Conservation (phyloP, 2,888 invertebrate genomes). For the Aphidius colemani region DNA sequence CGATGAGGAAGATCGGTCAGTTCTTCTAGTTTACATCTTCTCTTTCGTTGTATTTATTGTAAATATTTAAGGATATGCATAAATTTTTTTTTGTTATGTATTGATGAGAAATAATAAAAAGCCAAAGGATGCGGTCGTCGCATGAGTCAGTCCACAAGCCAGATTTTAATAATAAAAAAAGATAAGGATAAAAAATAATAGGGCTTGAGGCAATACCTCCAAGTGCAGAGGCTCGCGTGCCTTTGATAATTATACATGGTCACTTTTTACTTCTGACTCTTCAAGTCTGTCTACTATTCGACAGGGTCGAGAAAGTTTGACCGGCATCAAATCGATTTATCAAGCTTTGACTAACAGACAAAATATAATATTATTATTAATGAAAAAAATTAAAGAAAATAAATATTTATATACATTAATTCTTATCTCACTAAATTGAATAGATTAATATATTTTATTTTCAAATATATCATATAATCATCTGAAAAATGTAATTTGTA, state of each 20-base stretch:
- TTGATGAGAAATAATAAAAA: slow-evolving; percentile 30
- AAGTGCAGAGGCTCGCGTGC: slow-evolving; percentile 53
- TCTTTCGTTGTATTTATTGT: no score
- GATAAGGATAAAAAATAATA: slow-evolving; percentile 31
- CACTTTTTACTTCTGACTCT: slow-evolving; percentile 40
- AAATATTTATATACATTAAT: no score
- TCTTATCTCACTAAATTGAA: no score
- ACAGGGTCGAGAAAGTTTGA: slow-evolving; percentile 55
- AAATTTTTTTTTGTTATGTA: slow-evolving; percentile 14
- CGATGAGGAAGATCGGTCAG: background rate
- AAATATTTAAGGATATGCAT: background rate
- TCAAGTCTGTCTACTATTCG: slow-evolving; percentile 50
- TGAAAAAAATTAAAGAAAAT: no score
- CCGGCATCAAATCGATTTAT: slow-evolving; percentile 58
- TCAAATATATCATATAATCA: no score
- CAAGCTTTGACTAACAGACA: no score
- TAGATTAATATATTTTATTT: no score
- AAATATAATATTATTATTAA: no score
- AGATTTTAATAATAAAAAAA: slow-evolving; percentile 16
- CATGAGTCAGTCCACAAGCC: slow-evolving; percentile 21
- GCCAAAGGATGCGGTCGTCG: slow-evolving; percentile 22
- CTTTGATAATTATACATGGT: slow-evolving; percentile 56
- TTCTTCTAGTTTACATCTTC: slow-evolving; percentile 13
- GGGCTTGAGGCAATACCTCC: slow-evolving; percentile 38
- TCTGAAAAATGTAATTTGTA: slow-evolving; percentile 20